Evolutionary conservation across 2,888 invertebrate genomes (phyloP).

Genomic region (Melikaiella ostensackeni): DNA sequence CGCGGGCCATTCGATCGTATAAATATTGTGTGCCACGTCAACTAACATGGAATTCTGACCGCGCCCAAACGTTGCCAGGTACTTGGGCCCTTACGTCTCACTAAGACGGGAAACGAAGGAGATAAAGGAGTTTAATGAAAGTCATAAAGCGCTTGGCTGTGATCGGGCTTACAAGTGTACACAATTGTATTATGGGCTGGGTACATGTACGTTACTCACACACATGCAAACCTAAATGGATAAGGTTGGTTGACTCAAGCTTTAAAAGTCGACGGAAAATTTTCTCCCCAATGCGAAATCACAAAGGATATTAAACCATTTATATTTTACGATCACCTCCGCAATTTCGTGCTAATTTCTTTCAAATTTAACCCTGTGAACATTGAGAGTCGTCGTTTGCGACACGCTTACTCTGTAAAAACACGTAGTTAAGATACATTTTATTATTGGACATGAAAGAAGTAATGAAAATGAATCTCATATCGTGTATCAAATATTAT

Average conservation of each 20-base stretch:
- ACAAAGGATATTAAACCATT: not conserved
- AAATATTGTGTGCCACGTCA: conserved; percentile 10
- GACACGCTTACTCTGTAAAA: too few relatives aligned
- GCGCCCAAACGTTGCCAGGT: not conserved
- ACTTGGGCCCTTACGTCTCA: not conserved
- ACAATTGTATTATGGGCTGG: not conserved
- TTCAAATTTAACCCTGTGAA: not conserved
- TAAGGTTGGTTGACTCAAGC: not conserved
- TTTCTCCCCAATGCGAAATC: not conserved
- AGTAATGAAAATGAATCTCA: too few relatives aligned
- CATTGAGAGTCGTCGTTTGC: not conserved
- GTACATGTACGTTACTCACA: not conserved
- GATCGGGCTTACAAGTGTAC: not conserved
- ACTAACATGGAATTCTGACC: conserved; percentile 8
- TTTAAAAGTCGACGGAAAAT: not conserved
- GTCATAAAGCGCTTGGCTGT: conserved; percentile 9
- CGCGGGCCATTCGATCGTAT: conserved; percentile 10
- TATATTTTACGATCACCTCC: not conserved
- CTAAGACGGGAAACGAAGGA: not conserved
- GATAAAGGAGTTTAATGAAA: conserved; percentile 31
- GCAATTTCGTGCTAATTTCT: not conserved
- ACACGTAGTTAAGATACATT: too few relatives aligned
- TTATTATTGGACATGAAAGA: too few relatives aligned
- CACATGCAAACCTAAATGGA: not conserved
- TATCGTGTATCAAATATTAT: too few relatives aligned